Conservation (phyloP, 1,140 invertebrate genomes). For the Bursaphelenchus mucronatus region DNA sequence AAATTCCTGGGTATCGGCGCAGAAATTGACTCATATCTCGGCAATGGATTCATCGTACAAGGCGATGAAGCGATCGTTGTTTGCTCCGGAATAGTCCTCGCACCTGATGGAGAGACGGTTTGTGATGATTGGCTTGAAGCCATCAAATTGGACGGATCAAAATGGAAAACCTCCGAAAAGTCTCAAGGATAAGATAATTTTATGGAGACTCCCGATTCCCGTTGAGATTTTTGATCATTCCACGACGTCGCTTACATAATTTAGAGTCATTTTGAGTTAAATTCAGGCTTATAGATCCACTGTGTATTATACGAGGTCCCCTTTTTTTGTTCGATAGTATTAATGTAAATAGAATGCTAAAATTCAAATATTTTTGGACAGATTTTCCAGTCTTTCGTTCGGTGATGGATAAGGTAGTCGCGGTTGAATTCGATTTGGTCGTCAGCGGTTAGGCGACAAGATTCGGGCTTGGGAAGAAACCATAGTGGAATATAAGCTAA, state of each 20-base stretch:
- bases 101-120: conserved; percentile 43
- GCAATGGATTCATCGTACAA: conserved; percentile 53
- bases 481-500: conserved; percentile 77
- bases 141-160: conserved; percentile 52
- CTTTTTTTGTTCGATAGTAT: too few species aligned
- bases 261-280: too few species aligned
- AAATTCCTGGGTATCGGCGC: conserved; percentile 43
- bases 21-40: conserved; percentile 56
- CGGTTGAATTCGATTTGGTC: conserved; percentile 77
- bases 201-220: too few species aligned
- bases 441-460: conserved; percentile 68
- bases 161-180: conserved; percentile 33
- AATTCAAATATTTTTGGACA: conserved; percentile 68
- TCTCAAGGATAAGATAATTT: too few species aligned
- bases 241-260: too few species aligned
- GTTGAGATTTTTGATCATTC: too few species aligned
- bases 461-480: conserved; percentile 76
- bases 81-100: conserved; percentile 53
- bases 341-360: not conserved
- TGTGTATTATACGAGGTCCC: too few species aligned
- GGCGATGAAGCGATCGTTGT: conserved; percentile 49
- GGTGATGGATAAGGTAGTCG: conserved; percentile 84
- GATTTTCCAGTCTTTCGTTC: conserved; percentile 76
- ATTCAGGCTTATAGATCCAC: too few species aligned
- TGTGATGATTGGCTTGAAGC: conserved; percentile 59